phyloP scores from a whole-genome alignment of 2,113 vertebrate species.

The Gambusia holbrooki region DNA sequence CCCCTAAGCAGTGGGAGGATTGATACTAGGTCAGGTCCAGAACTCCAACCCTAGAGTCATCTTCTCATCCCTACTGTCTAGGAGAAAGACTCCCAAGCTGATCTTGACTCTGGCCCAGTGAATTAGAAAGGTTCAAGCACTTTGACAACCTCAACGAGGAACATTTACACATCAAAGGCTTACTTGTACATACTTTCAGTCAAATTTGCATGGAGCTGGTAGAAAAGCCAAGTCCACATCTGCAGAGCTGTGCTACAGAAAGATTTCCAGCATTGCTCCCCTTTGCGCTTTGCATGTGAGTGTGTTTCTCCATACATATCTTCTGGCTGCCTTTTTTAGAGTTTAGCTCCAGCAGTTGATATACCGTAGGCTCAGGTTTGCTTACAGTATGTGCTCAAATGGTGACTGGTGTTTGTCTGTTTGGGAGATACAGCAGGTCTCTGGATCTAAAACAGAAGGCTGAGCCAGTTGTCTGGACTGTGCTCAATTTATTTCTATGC shows the following conservation, averaged over 20 bases:
- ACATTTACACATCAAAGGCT: not conserved
- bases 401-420: constrained; percentile 45
- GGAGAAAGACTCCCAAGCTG: no score
- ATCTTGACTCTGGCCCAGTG: not conserved
- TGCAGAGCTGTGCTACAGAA: not conserved
- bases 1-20: no score
- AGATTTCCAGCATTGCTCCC: constrained; percentile 18
- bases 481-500: constrained; percentile 49
- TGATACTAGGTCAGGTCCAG: no score
- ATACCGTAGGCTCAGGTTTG: constrained; percentile 38
- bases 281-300: not conserved
- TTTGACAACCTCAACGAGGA: not conserved
- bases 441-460: constrained; percentile 47
- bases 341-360: constrained; percentile 45
- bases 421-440: constrained; percentile 50
- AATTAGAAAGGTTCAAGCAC: not conserved
- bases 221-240: not conserved
- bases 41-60: no score
- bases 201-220: not conserved
- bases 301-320: constrained; percentile 6
- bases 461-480: constrained; percentile 35
- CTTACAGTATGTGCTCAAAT: constrained; percentile 49
- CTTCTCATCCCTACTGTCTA: no score
- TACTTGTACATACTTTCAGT: not conserved
- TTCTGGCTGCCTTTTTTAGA: constrained; percentile 16